Evolutionary conservation across 2,797 vertebrate genomes (phyloP).

Genomic region (Neoniphon sammara): DNA sequence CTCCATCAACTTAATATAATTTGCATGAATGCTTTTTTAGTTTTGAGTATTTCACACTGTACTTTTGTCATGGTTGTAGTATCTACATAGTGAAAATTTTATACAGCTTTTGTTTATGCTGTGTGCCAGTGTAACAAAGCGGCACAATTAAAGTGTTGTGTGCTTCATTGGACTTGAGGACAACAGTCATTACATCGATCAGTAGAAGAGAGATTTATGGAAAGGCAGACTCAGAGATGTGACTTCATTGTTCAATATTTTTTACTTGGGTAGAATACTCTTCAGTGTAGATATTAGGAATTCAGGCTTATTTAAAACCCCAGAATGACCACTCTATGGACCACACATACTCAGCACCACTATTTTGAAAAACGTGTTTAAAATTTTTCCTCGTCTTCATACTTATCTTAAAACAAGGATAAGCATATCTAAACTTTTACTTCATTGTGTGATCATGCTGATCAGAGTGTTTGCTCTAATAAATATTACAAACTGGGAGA

Average conservation of each 20-base stretch:
- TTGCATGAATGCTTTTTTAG: neutral
- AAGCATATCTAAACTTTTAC: no score
- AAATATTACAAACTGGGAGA: neutral
- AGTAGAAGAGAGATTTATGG: neutral
- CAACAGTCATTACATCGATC: constrained; percentile 22
- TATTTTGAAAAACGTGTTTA: no score
- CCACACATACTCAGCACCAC: no score
- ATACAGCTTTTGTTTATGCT: constrained; percentile 26
- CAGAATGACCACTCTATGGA: no score
- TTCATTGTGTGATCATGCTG: no score
- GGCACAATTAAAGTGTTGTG: constrained; percentile 49
- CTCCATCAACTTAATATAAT: neutral
- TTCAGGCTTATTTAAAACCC: neutral
- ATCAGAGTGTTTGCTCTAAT: neutral
- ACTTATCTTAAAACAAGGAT: no score
- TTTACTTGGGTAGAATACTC: neutral
- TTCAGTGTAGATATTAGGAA: neutral
- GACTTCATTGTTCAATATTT: neutral
- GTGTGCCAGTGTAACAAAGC: constrained; percentile 17
- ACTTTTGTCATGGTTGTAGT: neutral
- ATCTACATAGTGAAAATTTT: constrained; percentile 27
- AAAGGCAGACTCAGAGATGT: neutral
- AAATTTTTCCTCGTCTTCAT: no score
- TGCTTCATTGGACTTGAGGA: constrained; percentile 43
- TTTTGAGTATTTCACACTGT: constrained; percentile 2